These are phyloP conservation scores for Pachypanchax playfairii DNA, from an alignment of 2,113 vertebrate genomes.

Conservation along the genomic window DNA sequence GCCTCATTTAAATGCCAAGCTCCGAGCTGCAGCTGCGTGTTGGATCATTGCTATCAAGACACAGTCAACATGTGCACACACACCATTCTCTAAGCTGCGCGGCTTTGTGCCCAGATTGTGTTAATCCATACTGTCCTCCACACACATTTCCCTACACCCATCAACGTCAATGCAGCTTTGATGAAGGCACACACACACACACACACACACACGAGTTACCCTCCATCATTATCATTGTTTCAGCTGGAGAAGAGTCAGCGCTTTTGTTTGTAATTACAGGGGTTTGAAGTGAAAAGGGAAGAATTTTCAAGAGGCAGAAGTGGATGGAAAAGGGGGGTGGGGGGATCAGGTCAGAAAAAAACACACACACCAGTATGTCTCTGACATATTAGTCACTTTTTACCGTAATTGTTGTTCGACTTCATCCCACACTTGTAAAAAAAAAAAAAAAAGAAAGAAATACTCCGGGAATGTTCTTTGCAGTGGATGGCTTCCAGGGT, in stretches of 20 bases:
- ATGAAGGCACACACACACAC: conserved; percentile 61
- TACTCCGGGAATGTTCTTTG: conserved; percentile 75
- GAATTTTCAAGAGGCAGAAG: conserved; percentile 64
- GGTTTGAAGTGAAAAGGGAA: conserved; percentile 76
- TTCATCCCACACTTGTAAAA: conserved; percentile 78
- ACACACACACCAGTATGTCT: conserved; percentile 72
- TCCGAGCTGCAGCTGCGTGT: conserved; percentile 70
- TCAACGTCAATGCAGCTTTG: conserved; percentile 74
- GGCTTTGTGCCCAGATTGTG: conserved; percentile 76
- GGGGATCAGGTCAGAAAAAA: conserved; percentile 62
- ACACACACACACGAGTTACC: conserved; percentile 49
- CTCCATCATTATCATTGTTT: conserved; percentile 80
- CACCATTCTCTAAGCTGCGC: conserved; percentile 52
- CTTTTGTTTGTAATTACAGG: conserved; percentile 84
- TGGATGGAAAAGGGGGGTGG: conserved; percentile 66
- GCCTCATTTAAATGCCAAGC: conserved; percentile 73
- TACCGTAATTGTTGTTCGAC: conserved; percentile 85
- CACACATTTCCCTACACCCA: conserved; percentile 69
- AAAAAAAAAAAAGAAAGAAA: conserved; percentile 58
- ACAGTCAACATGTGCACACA: conserved; percentile 66
- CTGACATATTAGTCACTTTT: conserved; percentile 85
- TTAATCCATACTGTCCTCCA: conserved; percentile 78
- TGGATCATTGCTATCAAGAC: conserved; percentile 71
- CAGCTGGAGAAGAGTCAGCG: conserved; percentile 76
- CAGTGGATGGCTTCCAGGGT: conserved; percentile 74